Conservation (phyloP, 2,888 invertebrate species). For the Xestia sexstrigata region DNA sequence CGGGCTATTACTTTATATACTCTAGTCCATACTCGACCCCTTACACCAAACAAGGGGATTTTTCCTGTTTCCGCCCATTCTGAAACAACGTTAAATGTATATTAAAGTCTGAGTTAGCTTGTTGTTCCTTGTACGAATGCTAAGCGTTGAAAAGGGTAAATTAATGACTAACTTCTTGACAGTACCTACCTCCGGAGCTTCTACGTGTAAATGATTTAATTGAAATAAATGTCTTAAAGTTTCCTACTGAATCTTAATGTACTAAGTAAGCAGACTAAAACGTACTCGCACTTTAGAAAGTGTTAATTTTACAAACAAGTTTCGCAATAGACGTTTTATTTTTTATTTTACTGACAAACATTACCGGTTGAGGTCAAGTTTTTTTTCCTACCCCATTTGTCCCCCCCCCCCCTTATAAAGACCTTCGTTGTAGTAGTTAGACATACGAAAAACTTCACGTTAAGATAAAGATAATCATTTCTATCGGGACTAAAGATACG, state of each 20-base stretch:
- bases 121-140: conserved; percentile 3
- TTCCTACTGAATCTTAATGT: conserved; percentile 27
- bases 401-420: neutral
- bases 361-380: neutral
- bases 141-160: conserved; percentile 15
- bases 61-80: conserved; percentile 14
- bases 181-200: conserved; percentile 1
- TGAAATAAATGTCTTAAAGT: conserved; percentile 33
- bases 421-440: neutral
- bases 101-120: neutral
- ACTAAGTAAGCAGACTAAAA: neutral
- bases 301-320: neutral
- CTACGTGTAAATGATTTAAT: conserved; percentile 34
- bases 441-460: neutral
- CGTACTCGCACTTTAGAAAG: too few relatives aligned
- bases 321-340: neutral
- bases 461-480: neutral
- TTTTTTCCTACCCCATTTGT: neutral
- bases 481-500: neutral
- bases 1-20: conserved; percentile 7
- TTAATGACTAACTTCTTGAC: conserved; percentile 24
- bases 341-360: neutral
- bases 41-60: conserved; percentile 17
- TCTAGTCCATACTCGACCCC: conserved; percentile 6
- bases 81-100: conserved; percentile 6